Evolutionary conservation across 2,113 vertebrate genomes (phyloP), one percentile per base, ranked within the genome.

Genomic region (Oxyura jamaicensis): DNA sequence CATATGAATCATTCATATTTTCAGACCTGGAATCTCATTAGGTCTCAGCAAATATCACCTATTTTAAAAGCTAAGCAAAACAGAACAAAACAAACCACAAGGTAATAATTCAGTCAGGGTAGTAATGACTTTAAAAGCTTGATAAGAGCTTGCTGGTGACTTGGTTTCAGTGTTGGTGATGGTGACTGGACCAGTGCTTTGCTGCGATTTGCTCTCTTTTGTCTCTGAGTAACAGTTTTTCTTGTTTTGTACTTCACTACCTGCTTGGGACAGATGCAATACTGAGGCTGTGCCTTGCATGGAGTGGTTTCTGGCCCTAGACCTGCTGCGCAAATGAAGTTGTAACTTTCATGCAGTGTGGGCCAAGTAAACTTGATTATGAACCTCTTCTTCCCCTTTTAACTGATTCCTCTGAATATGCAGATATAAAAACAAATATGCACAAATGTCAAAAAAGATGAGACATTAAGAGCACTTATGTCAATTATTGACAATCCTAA

Each of bases 231-330:
- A 58, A 35, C 13, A 2, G 0, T 50, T 85, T 76, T 65, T 69
- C 25, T 56, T 65, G 3, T n/a, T 83, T 85, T 50, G 3, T 60
- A 28, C 23, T 62, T 92, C 5, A 4, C 35, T 74, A 7, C 16
- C 8, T 9, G 3, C 69, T 62, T 77, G 25, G 7, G 23, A 11
- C 33, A 73, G 69, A 39, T 17, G 13, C 1, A 1, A 0, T 42
- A 10, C 68, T 55, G 4, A 6, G 63, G 5, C 21, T 79, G 83
- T 28, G 23, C 8, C 22, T 87, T 87, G 26, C 5, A 8, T 20
- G 20, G 11, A 11, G 2, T 52, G 26, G 7, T 41, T 84, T 65
- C 25, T 93, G 7, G 2, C 79, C 86, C 48, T 65, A 59, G 58
- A 75, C 22, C 33, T 31, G 29, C 17, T 44, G 26, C 60, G 44